phyloP scores from a whole-genome alignment of 2,113 vertebrate genomes.

The Uria lomvia region DNA sequence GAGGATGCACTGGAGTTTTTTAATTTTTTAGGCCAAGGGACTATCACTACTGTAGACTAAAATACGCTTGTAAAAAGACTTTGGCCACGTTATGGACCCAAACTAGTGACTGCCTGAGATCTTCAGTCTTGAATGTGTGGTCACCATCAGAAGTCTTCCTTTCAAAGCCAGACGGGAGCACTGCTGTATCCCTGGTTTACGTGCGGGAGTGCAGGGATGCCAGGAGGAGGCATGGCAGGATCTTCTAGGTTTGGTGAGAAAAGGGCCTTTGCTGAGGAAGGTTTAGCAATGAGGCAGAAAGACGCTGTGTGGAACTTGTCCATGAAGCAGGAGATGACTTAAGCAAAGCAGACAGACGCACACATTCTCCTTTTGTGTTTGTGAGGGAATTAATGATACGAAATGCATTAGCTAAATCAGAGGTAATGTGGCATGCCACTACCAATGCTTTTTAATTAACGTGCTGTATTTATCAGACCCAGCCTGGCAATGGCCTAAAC shows the following conservation, averaged over 20 bases:
- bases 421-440: background rate
- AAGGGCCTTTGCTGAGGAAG: background rate
- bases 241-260: too few species aligned
- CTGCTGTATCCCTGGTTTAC: background rate
- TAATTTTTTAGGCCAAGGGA: background rate
- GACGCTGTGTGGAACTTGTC: fast-evolving
- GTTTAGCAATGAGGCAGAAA: background rate
- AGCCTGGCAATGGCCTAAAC: background rate
- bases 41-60: fast-evolving
- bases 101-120: background rate
- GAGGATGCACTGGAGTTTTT: background rate
- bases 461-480: background rate
- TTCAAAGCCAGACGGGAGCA: background rate
- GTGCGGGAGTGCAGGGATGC: fast-evolving
- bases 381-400: background rate
- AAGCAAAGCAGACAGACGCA: background rate
- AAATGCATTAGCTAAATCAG: background rate
- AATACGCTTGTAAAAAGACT: background rate
- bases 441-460: background rate
- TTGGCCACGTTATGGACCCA: fast-evolving
- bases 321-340: background rate
- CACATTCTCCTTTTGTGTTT: background rate
- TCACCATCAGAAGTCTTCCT: background rate
- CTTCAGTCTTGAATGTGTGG: background rate
- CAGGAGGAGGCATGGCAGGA: fast-evolving